These are phyloP conservation scores for Hyperoplus immaculatus DNA, from an alignment of 2,797 vertebrate genomes.

Conservation along the genomic window DNA sequence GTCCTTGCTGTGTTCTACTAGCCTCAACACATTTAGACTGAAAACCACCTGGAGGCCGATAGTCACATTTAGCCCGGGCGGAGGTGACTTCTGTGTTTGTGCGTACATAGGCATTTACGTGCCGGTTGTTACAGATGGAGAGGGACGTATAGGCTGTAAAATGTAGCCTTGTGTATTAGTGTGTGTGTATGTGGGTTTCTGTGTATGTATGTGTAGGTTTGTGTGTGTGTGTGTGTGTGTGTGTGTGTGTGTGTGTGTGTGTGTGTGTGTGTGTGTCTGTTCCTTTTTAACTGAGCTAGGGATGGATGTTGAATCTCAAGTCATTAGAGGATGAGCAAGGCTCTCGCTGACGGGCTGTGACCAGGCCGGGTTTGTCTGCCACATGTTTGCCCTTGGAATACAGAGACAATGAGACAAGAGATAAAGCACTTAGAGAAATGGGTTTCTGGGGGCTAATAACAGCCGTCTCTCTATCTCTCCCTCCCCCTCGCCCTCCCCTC, in stretches of 20 bases:
- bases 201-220: conserved; percentile 13
- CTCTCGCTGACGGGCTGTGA: conserved; percentile 66
- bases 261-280: conserved; percentile 16
- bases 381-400: conserved; percentile 65
- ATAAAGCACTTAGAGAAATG: conserved; percentile 40
- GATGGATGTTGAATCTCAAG: conserved; percentile 56
- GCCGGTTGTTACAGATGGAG: conserved; percentile 33
- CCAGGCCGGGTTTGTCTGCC: conserved; percentile 33
- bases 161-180: no score
- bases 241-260: conserved; percentile 9
- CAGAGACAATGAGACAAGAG: conserved; percentile 47
- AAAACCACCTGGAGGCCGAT: conserved; percentile 62
- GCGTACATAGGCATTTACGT: conserved; percentile 9
- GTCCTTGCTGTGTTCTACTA: conserved; percentile 39
- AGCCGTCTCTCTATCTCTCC: conserved; percentile 1
- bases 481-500: neutral
- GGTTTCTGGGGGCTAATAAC: conserved; percentile 16
- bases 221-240: conserved; percentile 19
- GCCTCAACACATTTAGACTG: conserved; percentile 43
- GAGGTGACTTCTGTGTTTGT: conserved; percentile 23
- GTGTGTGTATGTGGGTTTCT: conserved; percentile 8
- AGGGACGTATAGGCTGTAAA: conserved; percentile 1
- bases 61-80: conserved; percentile 29
- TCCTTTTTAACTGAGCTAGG: conserved; percentile 11
- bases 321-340: conserved; percentile 58